phyloP scores from a whole-genome alignment of 2,888 invertebrate species.

The Cheilosia variabilis region DNA sequence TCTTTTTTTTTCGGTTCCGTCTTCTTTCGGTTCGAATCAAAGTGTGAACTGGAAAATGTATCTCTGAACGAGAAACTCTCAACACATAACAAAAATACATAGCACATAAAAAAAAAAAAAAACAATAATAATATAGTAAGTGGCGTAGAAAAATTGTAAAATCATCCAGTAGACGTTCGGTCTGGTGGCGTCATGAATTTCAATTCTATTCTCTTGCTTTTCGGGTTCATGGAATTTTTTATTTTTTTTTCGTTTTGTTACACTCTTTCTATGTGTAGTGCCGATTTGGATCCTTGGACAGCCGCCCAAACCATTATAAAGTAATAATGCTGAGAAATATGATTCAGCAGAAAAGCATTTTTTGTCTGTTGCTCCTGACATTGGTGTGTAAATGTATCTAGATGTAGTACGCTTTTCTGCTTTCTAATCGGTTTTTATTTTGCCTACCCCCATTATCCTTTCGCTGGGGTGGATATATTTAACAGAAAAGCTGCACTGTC shows the following conservation, averaged over 20 bases:
- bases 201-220: slow-evolving; percentile 68
- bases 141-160: slow-evolving; percentile 74
- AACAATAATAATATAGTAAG: slow-evolving; percentile 73
- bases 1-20: slow-evolving; percentile 12
- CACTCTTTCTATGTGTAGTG: slow-evolving; percentile 42
- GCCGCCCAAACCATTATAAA: slow-evolving; percentile 72
- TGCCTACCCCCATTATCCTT: slow-evolving; percentile 30
- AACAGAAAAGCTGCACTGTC: slow-evolving; percentile 47
- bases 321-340: slow-evolving; percentile 72
- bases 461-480: not conserved
- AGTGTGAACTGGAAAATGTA: slow-evolving; percentile 74
- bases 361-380: slow-evolving; percentile 7
- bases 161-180: slow-evolving; percentile 75
- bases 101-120: slow-evolving; percentile 37
- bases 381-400: slow-evolving; percentile 50
- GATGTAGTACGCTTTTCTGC: slow-evolving; percentile 56
- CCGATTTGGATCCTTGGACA: slow-evolving; percentile 67
- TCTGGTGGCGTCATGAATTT: slow-evolving; percentile 76
- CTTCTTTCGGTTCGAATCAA: slow-evolving; percentile 63
- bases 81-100: slow-evolving; percentile 38
- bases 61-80: slow-evolving; percentile 62
- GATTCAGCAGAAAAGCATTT: slow-evolving; percentile 65
- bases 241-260: slow-evolving; percentile 22
- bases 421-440: slow-evolving; percentile 50
- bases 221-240: slow-evolving; percentile 48